Conservation (phyloP, 2,113 vertebrate species). For the Chunga burmeisteri region DNA sequence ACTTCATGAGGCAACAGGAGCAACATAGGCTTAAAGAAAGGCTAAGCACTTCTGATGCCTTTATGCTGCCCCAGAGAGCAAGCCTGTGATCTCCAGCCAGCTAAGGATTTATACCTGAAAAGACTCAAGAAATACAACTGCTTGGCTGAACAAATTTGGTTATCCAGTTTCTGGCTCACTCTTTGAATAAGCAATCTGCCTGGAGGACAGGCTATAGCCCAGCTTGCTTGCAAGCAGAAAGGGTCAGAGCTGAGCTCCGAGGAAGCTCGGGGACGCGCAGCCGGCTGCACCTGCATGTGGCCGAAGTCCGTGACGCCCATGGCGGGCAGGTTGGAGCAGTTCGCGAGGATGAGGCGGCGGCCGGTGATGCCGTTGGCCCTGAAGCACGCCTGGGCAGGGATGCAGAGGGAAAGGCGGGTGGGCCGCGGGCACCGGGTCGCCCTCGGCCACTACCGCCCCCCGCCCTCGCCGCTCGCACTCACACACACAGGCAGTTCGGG, state of each 20-base stretch:
- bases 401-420: not conserved
- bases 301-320: constrained; percentile 87
- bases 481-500: not conserved
- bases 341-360: constrained; percentile 83
- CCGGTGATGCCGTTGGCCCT: constrained; percentile 84
- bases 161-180: not conserved
- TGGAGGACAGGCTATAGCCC: accelerated
- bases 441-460: not conserved
- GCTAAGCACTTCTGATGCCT: not conserved
- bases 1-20: not conserved
- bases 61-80: not conserved
- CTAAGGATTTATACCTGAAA: not conserved
- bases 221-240: not conserved
- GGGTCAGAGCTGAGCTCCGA: not conserved
- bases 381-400: constrained; percentile 85
- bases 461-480: not conserved
- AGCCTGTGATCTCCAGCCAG: not conserved
- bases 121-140: not conserved
- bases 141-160: not conserved
- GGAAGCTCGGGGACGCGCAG: not conserved
- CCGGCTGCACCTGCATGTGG: constrained; percentile 83
- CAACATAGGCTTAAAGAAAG: not conserved
- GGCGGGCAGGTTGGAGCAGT: constrained; percentile 80
- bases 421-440: not conserved
- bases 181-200: not conserved